phyloP scores from a whole-genome alignment of 2,113 vertebrate genomes.

The Poecile atricapillus region DNA sequence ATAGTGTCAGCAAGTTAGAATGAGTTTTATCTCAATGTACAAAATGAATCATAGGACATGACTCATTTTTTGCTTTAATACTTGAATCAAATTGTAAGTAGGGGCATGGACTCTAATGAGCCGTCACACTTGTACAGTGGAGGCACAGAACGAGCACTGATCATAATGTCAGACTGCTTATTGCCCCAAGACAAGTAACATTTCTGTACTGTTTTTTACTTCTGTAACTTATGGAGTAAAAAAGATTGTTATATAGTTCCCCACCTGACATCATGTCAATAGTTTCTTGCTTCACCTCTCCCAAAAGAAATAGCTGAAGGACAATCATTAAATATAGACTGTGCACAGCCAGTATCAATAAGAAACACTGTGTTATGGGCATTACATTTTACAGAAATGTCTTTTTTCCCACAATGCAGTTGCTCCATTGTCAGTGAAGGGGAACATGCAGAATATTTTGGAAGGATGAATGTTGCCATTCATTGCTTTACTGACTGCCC shows the following conservation, averaged over 20 bases:
- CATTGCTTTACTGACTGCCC: neutral
- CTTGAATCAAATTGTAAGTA: neutral
- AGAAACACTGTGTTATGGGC: fast-evolving
- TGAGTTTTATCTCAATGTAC: neutral
- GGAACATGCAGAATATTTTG: neutral
- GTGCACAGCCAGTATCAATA: fast-evolving
- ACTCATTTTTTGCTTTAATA: neutral
- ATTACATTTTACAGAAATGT: neutral
- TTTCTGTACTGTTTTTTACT: neutral
- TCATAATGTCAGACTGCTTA: neutral
- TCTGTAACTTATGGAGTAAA: fast-evolving
- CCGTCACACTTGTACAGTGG: fast-evolving
- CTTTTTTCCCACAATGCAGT: neutral
- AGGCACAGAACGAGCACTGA: fast-evolving
- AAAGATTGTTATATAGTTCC: neutral
- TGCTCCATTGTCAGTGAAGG: neutral
- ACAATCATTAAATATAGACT: neutral
- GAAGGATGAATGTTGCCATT: neutral
- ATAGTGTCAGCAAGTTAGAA: neutral
- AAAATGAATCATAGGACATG: neutral
- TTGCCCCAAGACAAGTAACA: neutral
- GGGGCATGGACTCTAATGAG: neutral
- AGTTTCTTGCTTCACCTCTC: neutral
- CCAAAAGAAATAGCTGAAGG: neutral
- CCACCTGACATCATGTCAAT: neutral